Percentiles rank a stretch among this genome's conserved stretches.
phyloP scores from a whole-genome alignment of 2,888 invertebrate genomes.

The Anarsia innoxiella region DNA sequence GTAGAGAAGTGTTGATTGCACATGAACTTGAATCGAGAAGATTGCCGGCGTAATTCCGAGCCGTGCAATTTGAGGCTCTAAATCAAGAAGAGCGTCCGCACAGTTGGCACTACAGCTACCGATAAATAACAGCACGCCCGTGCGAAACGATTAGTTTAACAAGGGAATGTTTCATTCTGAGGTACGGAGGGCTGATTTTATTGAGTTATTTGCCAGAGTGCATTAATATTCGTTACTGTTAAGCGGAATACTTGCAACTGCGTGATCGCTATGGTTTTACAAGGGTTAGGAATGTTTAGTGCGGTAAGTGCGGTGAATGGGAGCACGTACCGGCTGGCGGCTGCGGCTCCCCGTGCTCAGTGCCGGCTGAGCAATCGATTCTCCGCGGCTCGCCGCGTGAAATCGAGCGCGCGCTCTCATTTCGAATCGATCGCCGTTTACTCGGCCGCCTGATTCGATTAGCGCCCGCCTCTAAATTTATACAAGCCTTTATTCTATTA shows the following conservation, averaged over 20 bases:
- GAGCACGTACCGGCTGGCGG: conserved; percentile 30
- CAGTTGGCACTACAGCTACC: conserved; percentile 48
- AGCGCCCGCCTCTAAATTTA: conserved; percentile 32
- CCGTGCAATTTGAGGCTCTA: conserved; percentile 68
- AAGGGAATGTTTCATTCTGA: conserved; percentile 50
- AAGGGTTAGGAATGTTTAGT: conserved; percentile 20
- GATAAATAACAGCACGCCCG: conserved; percentile 58
- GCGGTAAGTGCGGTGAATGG: conserved; percentile 38
- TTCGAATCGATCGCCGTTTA: conserved; percentile 52
- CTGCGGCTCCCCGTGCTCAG: conserved; percentile 12
- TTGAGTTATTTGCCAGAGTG: conserved; percentile 35
- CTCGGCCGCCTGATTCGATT: conserved; percentile 51
- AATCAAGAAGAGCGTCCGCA: conserved; percentile 53
- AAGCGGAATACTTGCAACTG: conserved; percentile 1
- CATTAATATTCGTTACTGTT: conserved; percentile 12
- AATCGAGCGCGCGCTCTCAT: conserved; percentile 56
- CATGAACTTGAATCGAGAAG: conserved; percentile 43
- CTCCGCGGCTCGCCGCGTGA: conserved; percentile 58
- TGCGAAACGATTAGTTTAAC: conserved; percentile 59
- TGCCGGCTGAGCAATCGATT: conserved; percentile 60
- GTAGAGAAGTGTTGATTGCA: conserved; percentile 37
- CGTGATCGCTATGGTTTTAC: conserved; percentile 13
- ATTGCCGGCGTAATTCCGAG: conserved; percentile 41
- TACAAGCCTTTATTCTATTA: conserved; percentile 31
- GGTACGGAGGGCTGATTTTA: conserved; percentile 35